phyloP scores from a whole-genome alignment of 2,888 invertebrate species.

The Drosophila emarginata region DNA sequence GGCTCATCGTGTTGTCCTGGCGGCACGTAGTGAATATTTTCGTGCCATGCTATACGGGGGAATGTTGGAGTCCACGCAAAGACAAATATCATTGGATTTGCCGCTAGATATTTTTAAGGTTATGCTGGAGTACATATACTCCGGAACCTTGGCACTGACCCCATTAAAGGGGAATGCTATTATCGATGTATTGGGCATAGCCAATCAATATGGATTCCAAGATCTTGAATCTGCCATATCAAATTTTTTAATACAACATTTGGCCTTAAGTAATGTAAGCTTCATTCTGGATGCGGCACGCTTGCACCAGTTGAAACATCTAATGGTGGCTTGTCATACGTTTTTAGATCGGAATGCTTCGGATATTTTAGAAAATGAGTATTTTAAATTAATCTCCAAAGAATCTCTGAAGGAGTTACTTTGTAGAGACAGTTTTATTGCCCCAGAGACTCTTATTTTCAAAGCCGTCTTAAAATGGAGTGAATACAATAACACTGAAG shows the following conservation, averaged over 20 bases:
- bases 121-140: conserved; percentile 96
- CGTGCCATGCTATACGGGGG: conserved; percentile 91
- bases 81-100: conserved; percentile 92
- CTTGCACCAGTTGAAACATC: conserved; percentile 86
- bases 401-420: conserved; percentile 91
- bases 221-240: conserved; percentile 96
- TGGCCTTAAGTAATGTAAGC: conserved; percentile 95
- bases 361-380: conserved; percentile 92
- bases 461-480: conserved; percentile 94
- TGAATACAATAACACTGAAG: conserved; percentile 87
- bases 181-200: conserved; percentile 90
- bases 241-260: conserved; percentile 93
- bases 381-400: conserved; percentile 92
- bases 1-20: conserved; percentile 89
- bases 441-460: conserved; percentile 97
- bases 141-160: conserved; percentile 89
- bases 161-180: conserved; percentile 87
- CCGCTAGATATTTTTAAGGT: conserved; percentile 93
- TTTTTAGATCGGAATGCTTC: conserved; percentile 95
- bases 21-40: conserved; percentile 98
- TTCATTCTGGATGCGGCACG: conserved; percentile 95
- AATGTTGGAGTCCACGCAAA: conserved; percentile 88
- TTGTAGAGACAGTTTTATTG: conserved; percentile 96
- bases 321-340: conserved; percentile 91
- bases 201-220: conserved; percentile 97